A percentile compares a stretch with the other conserved stretches of the same genome.
Conservation (phyloP, 1,140 invertebrate species). For the Diorhabda sublineata region DNA sequence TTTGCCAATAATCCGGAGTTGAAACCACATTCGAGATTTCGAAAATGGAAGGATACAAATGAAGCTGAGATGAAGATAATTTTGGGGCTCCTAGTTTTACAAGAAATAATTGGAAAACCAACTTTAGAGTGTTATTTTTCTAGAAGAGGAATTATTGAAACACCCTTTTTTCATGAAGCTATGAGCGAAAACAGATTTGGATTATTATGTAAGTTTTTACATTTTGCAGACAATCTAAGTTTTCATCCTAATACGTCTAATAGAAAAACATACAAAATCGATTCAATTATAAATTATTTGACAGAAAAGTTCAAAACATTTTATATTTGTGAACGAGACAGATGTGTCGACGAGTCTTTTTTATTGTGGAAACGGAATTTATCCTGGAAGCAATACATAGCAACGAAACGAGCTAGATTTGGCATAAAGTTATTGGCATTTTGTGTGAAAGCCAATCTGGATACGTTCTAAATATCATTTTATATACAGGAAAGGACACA, state of each 20-base stretch:
- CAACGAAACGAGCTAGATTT: conserved; percentile 4
- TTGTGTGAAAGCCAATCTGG: conserved; percentile 2
- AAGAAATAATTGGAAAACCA: neutral
- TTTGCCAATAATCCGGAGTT: neutral
- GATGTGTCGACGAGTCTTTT: conserved; percentile 4
- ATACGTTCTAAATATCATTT: neutral
- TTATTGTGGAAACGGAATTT: conserved; percentile 7
- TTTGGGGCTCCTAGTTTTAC: neutral
- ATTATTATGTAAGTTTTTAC: neutral
- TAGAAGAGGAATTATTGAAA: neutral
- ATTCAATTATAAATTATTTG: neutral
- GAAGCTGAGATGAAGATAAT: neutral
- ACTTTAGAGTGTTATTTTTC: neutral
- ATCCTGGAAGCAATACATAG: conserved; percentile 4
- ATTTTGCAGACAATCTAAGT: neutral
- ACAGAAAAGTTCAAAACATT: neutral
- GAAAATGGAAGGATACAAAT: neutral
- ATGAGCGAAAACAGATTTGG: neutral
- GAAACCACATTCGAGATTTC: neutral
- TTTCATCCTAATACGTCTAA: too few relatives aligned
- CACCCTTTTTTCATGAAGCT: neutral
- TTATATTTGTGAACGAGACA: neutral
- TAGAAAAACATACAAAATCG: too few relatives aligned
- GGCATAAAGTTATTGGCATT: neutral
- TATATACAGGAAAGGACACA: conserved; percentile 1